phyloP scores from a whole-genome alignment of 1,140 invertebrate genomes.

The Aleiodes sp. region DNA sequence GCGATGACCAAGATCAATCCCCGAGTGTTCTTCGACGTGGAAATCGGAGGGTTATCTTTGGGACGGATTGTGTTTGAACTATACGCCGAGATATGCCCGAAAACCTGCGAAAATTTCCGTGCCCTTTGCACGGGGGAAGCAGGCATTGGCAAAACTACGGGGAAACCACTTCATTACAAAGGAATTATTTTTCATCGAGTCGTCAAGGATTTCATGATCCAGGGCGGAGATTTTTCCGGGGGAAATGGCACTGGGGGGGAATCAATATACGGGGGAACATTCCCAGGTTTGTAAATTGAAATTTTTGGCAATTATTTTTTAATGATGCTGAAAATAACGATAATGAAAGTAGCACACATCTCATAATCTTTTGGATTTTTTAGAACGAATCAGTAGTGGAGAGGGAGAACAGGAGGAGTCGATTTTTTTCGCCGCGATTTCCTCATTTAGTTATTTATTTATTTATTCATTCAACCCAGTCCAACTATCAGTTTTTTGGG shows the following conservation, averaged over 20 bases:
- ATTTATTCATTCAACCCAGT: too few species aligned
- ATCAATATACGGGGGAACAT: conserved; percentile 97
- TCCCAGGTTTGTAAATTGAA: conserved; percentile 69
- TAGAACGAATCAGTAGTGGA: too few species aligned
- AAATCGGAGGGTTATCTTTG: conserved; percentile 89
- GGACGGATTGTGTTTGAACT: conserved; percentile 97
- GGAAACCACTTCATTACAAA: conserved; percentile 97
- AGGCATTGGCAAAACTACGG: conserved; percentile 76
- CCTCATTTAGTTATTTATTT: too few species aligned
- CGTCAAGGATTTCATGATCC: conserved; percentile 99
- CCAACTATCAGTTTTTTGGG: too few species aligned
- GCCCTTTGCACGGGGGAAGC: conserved; percentile 98
- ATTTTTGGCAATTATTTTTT: background rate
- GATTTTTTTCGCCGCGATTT: too few species aligned
- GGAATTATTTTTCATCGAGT: conserved; percentile 97
- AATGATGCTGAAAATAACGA: too few species aligned
- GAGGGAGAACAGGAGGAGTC: too few species aligned
- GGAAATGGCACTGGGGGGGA: conserved; percentile 98
- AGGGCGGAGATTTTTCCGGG: conserved; percentile 97
- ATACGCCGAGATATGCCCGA: conserved; percentile 95
- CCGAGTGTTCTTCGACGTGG: conserved; percentile 89
- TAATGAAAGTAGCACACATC: too few species aligned
- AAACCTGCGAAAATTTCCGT: conserved; percentile 98
- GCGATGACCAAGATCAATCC: conserved; percentile 56
- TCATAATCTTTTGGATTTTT: too few species aligned